A percentile compares a stretch with the other conserved stretches of the same genome.
Conservation (phyloP, 2,888 invertebrate species). For the Iphiclides podalirius region DNA sequence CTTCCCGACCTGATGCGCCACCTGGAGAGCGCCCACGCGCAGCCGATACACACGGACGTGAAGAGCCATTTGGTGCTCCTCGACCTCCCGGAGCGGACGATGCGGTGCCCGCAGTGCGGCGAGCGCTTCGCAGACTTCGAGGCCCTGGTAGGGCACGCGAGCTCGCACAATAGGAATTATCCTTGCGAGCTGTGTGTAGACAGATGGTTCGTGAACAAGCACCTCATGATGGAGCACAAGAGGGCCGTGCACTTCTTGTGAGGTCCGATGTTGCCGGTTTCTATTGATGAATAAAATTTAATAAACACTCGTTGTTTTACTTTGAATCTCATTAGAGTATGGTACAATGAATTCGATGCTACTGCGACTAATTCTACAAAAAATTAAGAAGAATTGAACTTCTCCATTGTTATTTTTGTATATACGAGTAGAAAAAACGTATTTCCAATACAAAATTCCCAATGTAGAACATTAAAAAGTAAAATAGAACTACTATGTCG, state of each 20-base stretch:
- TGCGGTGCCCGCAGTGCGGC: conserved; percentile 36
- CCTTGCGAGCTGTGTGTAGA: conserved; percentile 44
- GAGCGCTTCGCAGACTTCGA: conserved; percentile 43
- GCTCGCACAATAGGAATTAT: conserved; percentile 47
- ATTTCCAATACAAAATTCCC: too few relatives aligned
- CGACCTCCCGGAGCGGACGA: conserved; percentile 32
- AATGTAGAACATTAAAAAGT: too few relatives aligned
- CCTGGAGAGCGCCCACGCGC: conserved; percentile 42
- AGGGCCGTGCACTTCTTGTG: conserved; percentile 16
- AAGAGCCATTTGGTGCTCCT: conserved; percentile 55
- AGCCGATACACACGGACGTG: conserved; percentile 49
- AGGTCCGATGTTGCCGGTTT: too few relatives aligned
- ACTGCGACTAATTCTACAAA: too few relatives aligned
- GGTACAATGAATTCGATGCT: too few relatives aligned
- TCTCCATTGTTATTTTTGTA: too few relatives aligned
- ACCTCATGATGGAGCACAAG: conserved; percentile 21
- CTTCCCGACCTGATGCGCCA: conserved; percentile 51
- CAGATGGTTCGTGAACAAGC: conserved; percentile 35
- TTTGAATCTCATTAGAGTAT: not conserved
- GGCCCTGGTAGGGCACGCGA: conserved; percentile 45
- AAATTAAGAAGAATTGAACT: too few relatives aligned
- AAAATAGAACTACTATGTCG: too few relatives aligned
- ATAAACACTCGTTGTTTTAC: not conserved
- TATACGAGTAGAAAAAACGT: too few relatives aligned
- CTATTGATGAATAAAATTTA: not conserved